phyloP scores from a whole-genome alignment of 2,113 vertebrate genomes.

The Cervus canadensis region DNA sequence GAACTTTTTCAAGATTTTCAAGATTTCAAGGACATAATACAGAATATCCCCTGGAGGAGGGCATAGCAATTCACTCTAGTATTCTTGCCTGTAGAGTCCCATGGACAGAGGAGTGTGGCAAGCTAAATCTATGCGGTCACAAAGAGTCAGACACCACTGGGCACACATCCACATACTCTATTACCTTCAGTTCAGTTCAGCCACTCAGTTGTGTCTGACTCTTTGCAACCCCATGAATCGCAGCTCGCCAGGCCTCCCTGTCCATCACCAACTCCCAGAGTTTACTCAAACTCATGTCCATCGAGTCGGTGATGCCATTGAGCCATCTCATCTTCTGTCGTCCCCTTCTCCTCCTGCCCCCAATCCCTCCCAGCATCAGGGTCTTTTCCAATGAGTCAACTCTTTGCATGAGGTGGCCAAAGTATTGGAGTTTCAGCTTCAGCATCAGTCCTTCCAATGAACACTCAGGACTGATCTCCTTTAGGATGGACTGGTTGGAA shows the following conservation, averaged over 20 bases:
- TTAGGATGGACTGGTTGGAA: background rate
- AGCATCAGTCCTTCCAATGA: background rate
- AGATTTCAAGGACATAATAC: background rate
- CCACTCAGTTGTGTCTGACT: fast-evolving
- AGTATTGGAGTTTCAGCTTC: background rate
- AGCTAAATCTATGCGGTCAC: background rate
- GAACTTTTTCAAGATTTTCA: background rate
- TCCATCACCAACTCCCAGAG: background rate
- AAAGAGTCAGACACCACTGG: background rate
- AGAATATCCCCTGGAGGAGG: background rate
- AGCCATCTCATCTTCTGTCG: background rate
- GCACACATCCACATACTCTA: background rate
- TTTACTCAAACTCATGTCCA: background rate
- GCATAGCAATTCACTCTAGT: background rate
- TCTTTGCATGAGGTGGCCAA: background rate
- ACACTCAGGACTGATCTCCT: background rate
- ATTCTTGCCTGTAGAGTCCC: background rate
- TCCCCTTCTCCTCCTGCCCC: background rate
- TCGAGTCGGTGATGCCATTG: background rate
- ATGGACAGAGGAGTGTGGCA: background rate
- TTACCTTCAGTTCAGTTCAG: background rate
- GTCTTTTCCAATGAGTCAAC: background rate
- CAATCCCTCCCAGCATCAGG: background rate
- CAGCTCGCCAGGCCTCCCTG: background rate
- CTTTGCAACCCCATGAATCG: fast-evolving